Conservation (phyloP, 1,140 invertebrate genomes). For the Trialeurodes vaporariorum region DNA sequence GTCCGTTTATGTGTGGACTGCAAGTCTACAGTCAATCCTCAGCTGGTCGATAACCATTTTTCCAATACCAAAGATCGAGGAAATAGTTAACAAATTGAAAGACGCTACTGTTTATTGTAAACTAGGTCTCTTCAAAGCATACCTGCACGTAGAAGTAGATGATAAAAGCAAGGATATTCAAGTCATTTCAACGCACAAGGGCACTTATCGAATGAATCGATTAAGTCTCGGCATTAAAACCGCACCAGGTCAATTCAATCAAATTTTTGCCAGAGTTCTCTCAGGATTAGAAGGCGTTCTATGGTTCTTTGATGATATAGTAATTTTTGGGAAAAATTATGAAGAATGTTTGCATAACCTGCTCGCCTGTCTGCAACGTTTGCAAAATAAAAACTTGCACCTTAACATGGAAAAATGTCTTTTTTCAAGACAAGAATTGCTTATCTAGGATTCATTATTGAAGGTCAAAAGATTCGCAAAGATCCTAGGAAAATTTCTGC, state of each 20-base stretch:
- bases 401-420: slow-evolving; percentile 34
- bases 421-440: slow-evolving; percentile 28
- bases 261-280: slow-evolving; percentile 35
- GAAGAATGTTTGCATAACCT: not conserved
- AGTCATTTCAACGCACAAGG: slow-evolving; percentile 27
- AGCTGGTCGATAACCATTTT: slow-evolving; percentile 10
- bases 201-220: slow-evolving; percentile 31
- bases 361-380: not conserved
- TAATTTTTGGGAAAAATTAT: slow-evolving; percentile 19
- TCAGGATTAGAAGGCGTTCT: slow-evolving; percentile 22
- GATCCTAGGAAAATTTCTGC: slow-evolving; percentile 30
- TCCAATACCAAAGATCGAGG: slow-evolving; percentile 15
- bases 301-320: slow-evolving; percentile 27
- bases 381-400: slow-evolving; percentile 3
- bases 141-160: slow-evolving; percentile 24
- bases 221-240: slow-evolving; percentile 37
- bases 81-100: slow-evolving; percentile 12
- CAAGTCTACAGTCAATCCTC: slow-evolving; percentile 25
- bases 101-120: slow-evolving; percentile 23
- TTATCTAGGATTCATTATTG: too few species aligned
- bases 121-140: slow-evolving; percentile 24
- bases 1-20: slow-evolving; percentile 34
- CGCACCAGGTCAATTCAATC: slow-evolving; percentile 39
- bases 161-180: slow-evolving; percentile 26
- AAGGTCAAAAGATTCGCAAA: slow-evolving; percentile 31